Base-by-base conservation (phyloP, 1,140 invertebrate species). In the Camponotus vicinus region DNA sequence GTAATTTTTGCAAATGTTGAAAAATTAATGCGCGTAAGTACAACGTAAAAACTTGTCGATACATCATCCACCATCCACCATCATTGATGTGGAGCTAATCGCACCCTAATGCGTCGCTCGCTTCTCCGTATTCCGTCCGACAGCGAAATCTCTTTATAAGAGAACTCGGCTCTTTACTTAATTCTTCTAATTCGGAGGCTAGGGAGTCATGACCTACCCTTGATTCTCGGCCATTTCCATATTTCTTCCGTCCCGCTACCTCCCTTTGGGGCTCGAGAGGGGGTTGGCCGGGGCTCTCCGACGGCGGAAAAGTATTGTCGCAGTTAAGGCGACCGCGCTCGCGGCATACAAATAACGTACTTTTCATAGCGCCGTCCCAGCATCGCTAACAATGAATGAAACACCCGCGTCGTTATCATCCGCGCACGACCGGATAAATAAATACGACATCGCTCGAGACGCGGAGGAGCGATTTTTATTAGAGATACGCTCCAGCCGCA, bases 371-470 rank as follows among this genome's bases (percentile, higher is more conserved):
- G 21, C 42, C 52, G 79, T 83, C 45, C 55, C 77, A 55, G 63
- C 63, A 49, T 37, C 37, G 78, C 78, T 80, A 80, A 80, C 78
- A 80, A 80, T 80, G 78, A 80, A 80, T 70, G 78, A 80, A 80
- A 80, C 27, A 66, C 37, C 52, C 49, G 67, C 49, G 78, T 80
- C 78, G 66, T 80, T 80, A 80, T 80, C 78, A 80, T 80, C 64
- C 34, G 66, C 55, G 37, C 77, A 45, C 37, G 64, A n/a, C n/a
- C 55, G 61, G 86, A 80, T 84, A 89, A 88, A 88, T 89, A 87
- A 86, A 89, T 89, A 88, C 86, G 86, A 79, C 77, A 34, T 59
- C 1, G 49, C 34, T 9, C 71, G 52, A 59, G 77, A 55, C 45
- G n/a, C 18, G n/a, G 40, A n/a, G 1, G 37, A 63, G 57, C 69